These are phyloP conservation scores for Chloroclystis v-ata DNA, from an alignment of 2,888 invertebrate species.

Conservation along the genomic window DNA sequence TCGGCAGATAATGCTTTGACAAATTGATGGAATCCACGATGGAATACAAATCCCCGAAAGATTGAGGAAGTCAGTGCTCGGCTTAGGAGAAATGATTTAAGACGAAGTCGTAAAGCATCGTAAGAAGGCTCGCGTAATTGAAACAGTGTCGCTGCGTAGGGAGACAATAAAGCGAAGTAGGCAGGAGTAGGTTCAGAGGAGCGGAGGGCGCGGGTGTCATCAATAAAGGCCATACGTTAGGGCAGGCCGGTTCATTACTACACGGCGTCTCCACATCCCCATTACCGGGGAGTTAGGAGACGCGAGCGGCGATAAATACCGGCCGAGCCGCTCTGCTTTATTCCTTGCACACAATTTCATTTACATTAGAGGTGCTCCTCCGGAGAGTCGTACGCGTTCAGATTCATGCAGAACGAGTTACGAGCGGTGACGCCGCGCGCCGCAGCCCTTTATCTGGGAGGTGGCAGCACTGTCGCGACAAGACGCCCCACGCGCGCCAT, in stretches of 20 bases:
- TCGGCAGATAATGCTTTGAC: slow-evolving; percentile 30
- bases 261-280: slow-evolving; percentile 65
- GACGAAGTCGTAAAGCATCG: slow-evolving; percentile 52
- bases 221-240: slow-evolving; percentile 73
- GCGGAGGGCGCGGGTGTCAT: slow-evolving; percentile 58
- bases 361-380: slow-evolving; percentile 74
- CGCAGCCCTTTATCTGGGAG: slow-evolving; percentile 67
- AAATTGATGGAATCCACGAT: slow-evolving; percentile 30
- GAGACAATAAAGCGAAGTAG: slow-evolving; percentile 56
- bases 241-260: slow-evolving; percentile 70
- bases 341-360: slow-evolving; percentile 76
- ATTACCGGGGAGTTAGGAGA: slow-evolving; percentile 72
- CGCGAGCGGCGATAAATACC: slow-evolving; percentile 71
- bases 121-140: slow-evolving; percentile 60
- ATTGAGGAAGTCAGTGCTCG: slow-evolving; percentile 32
- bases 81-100: slow-evolving; percentile 39
- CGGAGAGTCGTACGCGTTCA: slow-evolving; percentile 67
- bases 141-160: slow-evolving; percentile 55
- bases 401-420: slow-evolving; percentile 74
- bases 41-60: slow-evolving; percentile 32
- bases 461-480: slow-evolving; percentile 40
- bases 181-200: slow-evolving; percentile 24
- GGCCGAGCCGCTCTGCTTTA: slow-evolving; percentile 68
- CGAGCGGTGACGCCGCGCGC: slow-evolving; percentile 60
- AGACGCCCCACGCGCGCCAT: slow-evolving; percentile 40